Evolutionary conservation across 2,113 vertebrate species (phyloP).

Genomic region (Cyphomyrus plagiostoma): DNA sequence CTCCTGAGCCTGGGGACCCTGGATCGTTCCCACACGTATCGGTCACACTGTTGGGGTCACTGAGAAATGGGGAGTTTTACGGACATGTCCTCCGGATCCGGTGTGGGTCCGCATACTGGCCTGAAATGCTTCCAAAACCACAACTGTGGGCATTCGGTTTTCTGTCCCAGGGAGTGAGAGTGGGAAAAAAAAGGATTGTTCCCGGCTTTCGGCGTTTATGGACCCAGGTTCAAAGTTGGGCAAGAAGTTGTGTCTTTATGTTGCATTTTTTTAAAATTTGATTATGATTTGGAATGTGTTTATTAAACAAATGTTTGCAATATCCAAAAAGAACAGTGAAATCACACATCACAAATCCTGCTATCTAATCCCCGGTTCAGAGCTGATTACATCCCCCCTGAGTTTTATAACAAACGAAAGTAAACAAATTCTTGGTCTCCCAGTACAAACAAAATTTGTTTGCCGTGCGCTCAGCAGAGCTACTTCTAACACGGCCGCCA

Average conservation of each 20-base stretch:
- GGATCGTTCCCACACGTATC: background rate
- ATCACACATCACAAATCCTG: background rate
- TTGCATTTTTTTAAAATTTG: background rate
- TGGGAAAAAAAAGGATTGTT: background rate
- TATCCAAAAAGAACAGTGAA: no score
- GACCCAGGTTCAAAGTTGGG: background rate
- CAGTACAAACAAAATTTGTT: background rate
- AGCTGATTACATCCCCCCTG: background rate
- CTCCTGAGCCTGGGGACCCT: background rate
- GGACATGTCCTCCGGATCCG: background rate
- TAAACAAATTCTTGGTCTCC: background rate
- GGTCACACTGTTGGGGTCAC: background rate
- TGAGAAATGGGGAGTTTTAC: background rate
- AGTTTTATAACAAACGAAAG: background rate
- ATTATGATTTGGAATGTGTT: background rate
- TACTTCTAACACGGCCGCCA: background rate
- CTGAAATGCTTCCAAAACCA: slow-evolving; percentile 7
- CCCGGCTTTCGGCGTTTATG: no score
- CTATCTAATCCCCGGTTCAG: background rate
- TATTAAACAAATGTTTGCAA: slow-evolving; percentile 5
- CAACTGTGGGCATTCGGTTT: background rate
- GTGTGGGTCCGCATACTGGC: background rate
- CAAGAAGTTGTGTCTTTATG: background rate
- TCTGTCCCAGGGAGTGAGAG: background rate
- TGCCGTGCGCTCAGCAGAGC: background rate